A percentile compares a stretch with the other conserved stretches of the same genome.
phyloP scores from a whole-genome alignment of 2,797 vertebrate species.

The Eulemur coronatus region DNA sequence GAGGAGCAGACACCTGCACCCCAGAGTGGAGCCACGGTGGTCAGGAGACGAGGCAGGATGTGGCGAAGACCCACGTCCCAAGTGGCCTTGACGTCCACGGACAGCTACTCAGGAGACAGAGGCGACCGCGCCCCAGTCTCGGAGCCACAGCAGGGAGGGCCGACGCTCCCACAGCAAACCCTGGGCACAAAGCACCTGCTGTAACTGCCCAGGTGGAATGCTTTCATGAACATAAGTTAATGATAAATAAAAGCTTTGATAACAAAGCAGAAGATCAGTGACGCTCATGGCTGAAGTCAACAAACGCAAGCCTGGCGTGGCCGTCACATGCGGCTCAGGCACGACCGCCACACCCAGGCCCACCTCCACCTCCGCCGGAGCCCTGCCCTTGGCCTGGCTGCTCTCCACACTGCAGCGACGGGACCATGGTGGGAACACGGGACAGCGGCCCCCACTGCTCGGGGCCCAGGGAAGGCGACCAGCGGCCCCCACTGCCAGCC shows the following conservation, averaged over 20 bases:
- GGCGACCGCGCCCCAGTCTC: background rate
- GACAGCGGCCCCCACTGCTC: background rate
- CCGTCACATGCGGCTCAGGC: background rate
- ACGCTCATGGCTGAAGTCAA: background rate
- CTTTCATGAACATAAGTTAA: background rate
- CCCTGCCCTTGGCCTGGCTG: background rate
- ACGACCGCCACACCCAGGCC: background rate
- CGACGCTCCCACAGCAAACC: background rate
- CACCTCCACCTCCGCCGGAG: background rate
- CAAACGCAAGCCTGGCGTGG: background rate
- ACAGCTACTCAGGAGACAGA: background rate
- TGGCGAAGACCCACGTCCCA: fast-evolving
- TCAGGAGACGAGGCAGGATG: background rate
- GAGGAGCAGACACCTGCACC: background rate
- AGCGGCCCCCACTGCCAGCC: background rate
- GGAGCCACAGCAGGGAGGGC: background rate
- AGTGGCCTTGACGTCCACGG: fast-evolving
- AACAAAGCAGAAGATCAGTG: background rate
- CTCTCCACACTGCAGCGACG: background rate
- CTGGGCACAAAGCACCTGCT: background rate
- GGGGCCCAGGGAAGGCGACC: background rate
- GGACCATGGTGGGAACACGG: background rate
- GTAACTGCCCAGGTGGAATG: background rate
- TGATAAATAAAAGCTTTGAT: background rate
- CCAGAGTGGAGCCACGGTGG: no score